Percentiles rank a stretch among this genome's conserved stretches.
Evolutionary conservation across 2,113 vertebrate genomes (phyloP).

Genomic region (Dendropsophus ebraccatus): DNA sequence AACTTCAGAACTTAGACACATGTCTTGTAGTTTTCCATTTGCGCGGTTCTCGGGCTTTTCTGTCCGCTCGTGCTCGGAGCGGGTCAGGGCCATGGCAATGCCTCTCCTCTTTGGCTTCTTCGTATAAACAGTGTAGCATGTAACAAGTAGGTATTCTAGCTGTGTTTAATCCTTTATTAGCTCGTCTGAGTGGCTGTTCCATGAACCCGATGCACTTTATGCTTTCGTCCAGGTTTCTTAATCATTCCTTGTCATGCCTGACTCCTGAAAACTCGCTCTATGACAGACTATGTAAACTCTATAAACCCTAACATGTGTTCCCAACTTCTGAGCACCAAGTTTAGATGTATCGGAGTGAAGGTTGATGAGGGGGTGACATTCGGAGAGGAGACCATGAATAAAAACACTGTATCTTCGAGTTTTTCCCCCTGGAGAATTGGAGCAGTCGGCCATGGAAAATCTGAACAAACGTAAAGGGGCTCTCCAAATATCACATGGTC

Average conservation of each 20-base stretch:
- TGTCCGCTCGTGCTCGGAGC: neutral
- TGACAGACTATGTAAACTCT: constrained; percentile 38
- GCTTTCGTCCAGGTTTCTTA: neutral
- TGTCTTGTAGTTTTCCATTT: neutral
- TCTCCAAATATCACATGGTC: constrained; percentile 61
- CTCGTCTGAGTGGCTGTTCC: constrained; percentile 19
- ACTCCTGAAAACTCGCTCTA: constrained; percentile 11
- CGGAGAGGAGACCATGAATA: constrained; percentile 36
- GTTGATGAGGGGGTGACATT: constrained; percentile 10
- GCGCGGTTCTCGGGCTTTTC: neutral
- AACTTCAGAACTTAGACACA: no score
- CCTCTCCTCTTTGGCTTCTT: neutral
- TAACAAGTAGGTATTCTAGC: neutral
- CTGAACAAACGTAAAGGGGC: constrained; percentile 57
- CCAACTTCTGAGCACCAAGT: neutral
- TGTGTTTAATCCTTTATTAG: neutral
- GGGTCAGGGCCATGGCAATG: neutral
- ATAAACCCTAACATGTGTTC: constrained; percentile 22
- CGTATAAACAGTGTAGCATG: neutral
- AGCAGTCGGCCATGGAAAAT: constrained; percentile 43
- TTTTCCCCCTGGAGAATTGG: constrained; percentile 10
- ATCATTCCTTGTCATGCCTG: constrained; percentile 17
- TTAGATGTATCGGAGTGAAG: neutral
- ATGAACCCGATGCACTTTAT: neutral
- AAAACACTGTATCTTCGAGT: constrained; percentile 41